Base-by-base conservation (phyloP, 2,888 invertebrate genomes). In the Odontothrips loti region DNA sequence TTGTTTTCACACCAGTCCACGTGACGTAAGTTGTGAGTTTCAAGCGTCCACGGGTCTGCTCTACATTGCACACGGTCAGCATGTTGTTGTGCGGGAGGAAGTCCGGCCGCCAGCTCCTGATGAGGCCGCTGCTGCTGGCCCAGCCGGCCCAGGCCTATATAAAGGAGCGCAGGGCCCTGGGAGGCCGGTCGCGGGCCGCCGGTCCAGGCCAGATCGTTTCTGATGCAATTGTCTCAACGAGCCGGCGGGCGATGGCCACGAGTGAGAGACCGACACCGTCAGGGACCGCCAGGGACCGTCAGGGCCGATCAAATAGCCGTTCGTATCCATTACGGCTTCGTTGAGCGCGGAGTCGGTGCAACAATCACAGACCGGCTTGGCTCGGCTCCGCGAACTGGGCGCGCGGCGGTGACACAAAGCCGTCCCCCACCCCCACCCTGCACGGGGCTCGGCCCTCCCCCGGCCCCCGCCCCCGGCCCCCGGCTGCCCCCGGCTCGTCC, bases 241-340 rank as follows among this genome's bases (percentile, higher is more conserved):
- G 23, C 23, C 34, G 34, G 34, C 34, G 34, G 34, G 48, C 48
- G 10, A 48, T 9, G 48, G 48, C 48, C 48, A 48, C 48, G 48
- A 12, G 48, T 12, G 48, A n/a, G n/a, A n/a, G n/a, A n/a, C n/a
- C n/a, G 48, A 9, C 48, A 48, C 48, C 10, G 48, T 12, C 48
- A 48, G 48, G 48, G 48, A 12, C 48, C 48, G 48, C 48, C 48
- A 58, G 58, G 20, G 17, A 10, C 68, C 10, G 68, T 75, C 68
- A 75, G 23, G n/a, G 12, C 68, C 68, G 68, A 75, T 75, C 27
- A 75, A 75, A 75, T 27, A 27, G 68, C 68, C 68, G 68, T 75
- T 75, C 68, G 68, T 75, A 27, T 75, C 68, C 68, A 75, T 75
- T 75, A 27, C 23, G 27, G 27, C 20, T 6, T 6, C 6, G 58